Percentiles rank a stretch among this genome's conserved stretches.
Evolutionary conservation across 1,140 invertebrate species (phyloP).

Genomic region (Acyrthosiphon pisum): DNA sequence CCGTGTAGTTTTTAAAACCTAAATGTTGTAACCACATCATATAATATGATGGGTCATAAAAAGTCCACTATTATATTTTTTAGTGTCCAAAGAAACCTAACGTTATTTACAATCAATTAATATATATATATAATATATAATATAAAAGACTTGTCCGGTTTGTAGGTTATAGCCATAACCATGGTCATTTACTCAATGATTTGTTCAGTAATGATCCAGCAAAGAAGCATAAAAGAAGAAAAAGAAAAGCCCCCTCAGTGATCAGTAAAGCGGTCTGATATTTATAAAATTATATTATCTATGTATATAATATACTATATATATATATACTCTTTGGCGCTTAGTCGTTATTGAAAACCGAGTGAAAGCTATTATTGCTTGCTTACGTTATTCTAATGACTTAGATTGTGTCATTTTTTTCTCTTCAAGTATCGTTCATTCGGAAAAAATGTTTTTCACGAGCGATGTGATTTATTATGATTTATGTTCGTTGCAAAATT

Average conservation of each 20-base stretch:
- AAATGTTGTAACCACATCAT: not conserved
- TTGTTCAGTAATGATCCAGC: constrained; percentile 37
- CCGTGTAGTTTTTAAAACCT: not conserved
- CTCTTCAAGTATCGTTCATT: constrained; percentile 29
- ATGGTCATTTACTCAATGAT: constrained; percentile 37
- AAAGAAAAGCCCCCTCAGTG: constrained; percentile 12
- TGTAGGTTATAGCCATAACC: constrained; percentile 21
- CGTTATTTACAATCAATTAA: constrained; percentile 48
- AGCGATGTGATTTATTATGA: constrained; percentile 9
- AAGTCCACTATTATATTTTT: not conserved
- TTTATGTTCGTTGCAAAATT: constrained; percentile 23
- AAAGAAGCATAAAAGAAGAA: constrained; percentile 22
- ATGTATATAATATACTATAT: not conserved
- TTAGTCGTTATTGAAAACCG: constrained; percentile 49
- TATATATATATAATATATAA: not conserved
- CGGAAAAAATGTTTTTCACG: constrained; percentile 13
- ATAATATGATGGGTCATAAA: not conserved
- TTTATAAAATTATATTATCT: constrained; percentile 27
- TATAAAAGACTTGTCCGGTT: constrained; percentile 32
- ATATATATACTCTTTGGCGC: constrained; percentile 15
- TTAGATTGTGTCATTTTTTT: constrained; percentile 46
- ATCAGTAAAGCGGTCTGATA: constrained; percentile 28
- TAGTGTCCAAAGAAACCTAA: constrained; percentile 40
- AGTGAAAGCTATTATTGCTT: constrained; percentile 55
- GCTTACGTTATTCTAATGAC: constrained; percentile 37